These are phyloP conservation scores for Ophioderma brevispina DNA, from an alignment of 35 echinoderm and acorn worm species.

Conservation along the genomic window DNA sequence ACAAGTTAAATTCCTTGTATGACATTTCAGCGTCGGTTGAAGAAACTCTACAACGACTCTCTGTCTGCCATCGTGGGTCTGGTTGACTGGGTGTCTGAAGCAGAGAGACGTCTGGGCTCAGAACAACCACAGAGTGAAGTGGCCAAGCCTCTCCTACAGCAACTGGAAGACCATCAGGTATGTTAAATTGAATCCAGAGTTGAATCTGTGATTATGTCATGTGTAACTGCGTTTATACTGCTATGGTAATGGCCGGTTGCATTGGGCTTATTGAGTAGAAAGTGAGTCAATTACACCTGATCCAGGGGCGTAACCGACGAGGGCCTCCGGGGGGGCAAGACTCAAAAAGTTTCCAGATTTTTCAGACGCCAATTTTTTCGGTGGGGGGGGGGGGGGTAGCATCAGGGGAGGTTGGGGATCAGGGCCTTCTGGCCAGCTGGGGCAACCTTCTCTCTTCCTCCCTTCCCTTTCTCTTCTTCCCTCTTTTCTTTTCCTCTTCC, in stretches of 20 bases:
- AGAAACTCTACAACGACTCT: constrained; percentile 75
- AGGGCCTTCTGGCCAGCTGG: background rate
- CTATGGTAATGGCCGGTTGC: no score
- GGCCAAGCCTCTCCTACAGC: constrained; percentile 46
- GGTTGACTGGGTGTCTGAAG: constrained; percentile 85
- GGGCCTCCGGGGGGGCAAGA: no score
- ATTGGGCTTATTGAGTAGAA: no score
- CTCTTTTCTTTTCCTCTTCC: background rate
- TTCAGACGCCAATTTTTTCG: no score
- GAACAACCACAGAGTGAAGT: constrained; percentile 93
- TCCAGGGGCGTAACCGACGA: no score
- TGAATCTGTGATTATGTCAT: no score
- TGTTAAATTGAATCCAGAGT: no score
- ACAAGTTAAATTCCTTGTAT: no score
- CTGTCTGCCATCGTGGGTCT: constrained; percentile 46
- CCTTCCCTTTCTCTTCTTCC: background rate
- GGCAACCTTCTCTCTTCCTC: background rate
- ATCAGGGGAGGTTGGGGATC: background rate
- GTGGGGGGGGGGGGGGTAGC: background rate
- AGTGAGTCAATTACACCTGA: background rate
- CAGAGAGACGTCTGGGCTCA: constrained; percentile 79
- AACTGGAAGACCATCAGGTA: constrained; percentile 78
- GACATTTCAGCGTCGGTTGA: constrained; percentile 63
- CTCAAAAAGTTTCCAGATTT: no score
- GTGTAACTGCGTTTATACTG: no score